Base-by-base conservation (phyloP, 2,888 invertebrate genomes). In the Pherbina coryleti region DNA sequence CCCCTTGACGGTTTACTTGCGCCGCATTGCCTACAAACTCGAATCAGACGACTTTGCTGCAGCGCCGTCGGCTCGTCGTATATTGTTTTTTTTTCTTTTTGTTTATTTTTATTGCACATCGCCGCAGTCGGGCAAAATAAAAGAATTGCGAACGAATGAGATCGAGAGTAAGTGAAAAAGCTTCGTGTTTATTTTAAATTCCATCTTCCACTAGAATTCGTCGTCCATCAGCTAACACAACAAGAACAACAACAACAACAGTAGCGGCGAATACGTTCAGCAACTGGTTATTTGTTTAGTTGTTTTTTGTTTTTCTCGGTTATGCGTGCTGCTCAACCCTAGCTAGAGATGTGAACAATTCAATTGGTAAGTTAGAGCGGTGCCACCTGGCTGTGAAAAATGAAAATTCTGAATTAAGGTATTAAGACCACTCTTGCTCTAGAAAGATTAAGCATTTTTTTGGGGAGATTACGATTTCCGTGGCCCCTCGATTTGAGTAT, bases 251-350 rank as follows among this genome's bases (percentile, higher is more conserved):
- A 37, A 37, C 37, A 44, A 11, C 55, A 55, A 22, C 55, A 34
- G n/a, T 34, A 37, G 37, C 66, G 37, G 37, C 37, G 28, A 25
- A 53, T 22, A 67, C 37, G 44, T 57, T n/a, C 11, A 53, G 55
- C 34, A 67, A 75, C 75, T 75, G 75, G 75, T 75, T 75, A 14
- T 67, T 34, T 17, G 14, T 55, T 34, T 55, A 25, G 34, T 37
- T 75, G 11, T n/a, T 60, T 55, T 34, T 55, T 17, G 34, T 37
- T 75, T 2, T n/a, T 60, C 25, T 37, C 53, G 37, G 75, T 34
- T 34, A 55, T 51, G 75, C 64, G 64, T 74, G 64, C 74, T 37
- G 31, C 7, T 25, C 3, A 55, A 51, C 5, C 3, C 31, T 22
- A 31, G 31, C 37, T 37, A 64, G 62, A 49, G 62, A 60, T 62